Percentiles rank a stretch among this genome's conserved stretches.
Conservation (phyloP, 2,113 vertebrate species). For the Scolopax mira region DNA sequence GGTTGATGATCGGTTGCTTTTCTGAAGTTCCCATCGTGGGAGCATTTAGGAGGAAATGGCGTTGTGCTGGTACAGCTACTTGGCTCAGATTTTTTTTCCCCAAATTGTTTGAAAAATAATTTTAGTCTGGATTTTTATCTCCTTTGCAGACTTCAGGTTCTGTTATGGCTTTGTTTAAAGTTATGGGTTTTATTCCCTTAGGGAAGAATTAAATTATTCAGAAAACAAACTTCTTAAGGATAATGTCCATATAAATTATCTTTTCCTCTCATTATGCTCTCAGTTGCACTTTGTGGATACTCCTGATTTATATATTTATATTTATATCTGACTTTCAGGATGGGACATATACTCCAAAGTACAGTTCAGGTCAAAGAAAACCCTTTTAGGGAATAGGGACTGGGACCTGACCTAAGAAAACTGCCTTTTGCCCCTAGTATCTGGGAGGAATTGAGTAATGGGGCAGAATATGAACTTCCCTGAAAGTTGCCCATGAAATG, state of each 20-base stretch:
- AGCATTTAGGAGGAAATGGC: neutral
- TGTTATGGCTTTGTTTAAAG: neutral
- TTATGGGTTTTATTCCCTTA: neutral
- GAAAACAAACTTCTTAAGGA: neutral
- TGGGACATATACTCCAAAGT: fast-evolving
- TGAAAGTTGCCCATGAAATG: neutral
- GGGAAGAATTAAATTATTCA: neutral
- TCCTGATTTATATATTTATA: neutral
- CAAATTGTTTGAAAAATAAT: neutral
- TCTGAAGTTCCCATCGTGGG: neutral
- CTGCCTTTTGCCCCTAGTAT: neutral
- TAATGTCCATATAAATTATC: neutral
- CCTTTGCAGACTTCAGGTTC: neutral
- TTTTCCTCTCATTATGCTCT: neutral
- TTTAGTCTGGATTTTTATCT: neutral
- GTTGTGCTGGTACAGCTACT: neutral
- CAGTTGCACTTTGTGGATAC: neutral
- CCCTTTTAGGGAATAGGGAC: neutral
- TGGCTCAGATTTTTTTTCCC: neutral
- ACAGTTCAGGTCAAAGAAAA: neutral
- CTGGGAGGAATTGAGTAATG: neutral
- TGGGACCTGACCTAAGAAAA: neutral
- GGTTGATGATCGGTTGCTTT: neutral
- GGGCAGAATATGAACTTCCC: neutral
- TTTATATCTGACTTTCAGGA: neutral